Evolutionary conservation across 2,888 invertebrate species (phyloP), one percentile per base, ranked within the genome.

Genomic region (Eupithecia centaureata): DNA sequence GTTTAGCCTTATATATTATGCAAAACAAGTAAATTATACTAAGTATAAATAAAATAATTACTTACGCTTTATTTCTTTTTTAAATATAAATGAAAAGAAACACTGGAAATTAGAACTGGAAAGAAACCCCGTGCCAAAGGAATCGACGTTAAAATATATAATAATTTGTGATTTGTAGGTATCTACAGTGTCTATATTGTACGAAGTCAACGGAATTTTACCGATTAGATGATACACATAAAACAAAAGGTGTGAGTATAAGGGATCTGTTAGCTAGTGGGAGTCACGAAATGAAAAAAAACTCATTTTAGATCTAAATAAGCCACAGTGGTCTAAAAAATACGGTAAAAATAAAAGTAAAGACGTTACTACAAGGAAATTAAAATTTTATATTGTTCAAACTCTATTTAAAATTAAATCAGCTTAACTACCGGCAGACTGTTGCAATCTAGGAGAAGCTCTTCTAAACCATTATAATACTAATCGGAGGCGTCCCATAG

Each of bases 151-250:
- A 77, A 77, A 77, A 77, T 76, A 76, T 75, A 74, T 75, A 77
- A 63, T 65, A 68, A 71, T 69, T 64, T 76, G 76, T 77, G 76
- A 77, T 77, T 74, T 74, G 76, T n/a, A n/a, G n/a, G n/a, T 76
- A 78, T 77, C 71, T 68, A 73, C 75, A 75, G 74, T 71, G 73
- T 71, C 75, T 78, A 73, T 77, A 76, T 68, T 73, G 59, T 56
- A 67, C 71, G 63, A 22, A 70, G 61, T 59, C 68, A 69, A 66
- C 73, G 75, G 77, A 75, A 78, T 75, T 76, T 73, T 77, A 77
- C 78, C 63, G 71, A 70, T 68, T 71, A 74, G 72, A 74, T 72
- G 70, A 67, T 67, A 73, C 57, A 76, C 68, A 76, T 38, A 15
- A 7, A 12, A 2, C 38, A 12, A 47, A 18, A n/a, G n/a, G n/a